Evolutionary conservation across 2,113 vertebrate species (phyloP).

Genomic region (Taurulus bubalis): DNA sequence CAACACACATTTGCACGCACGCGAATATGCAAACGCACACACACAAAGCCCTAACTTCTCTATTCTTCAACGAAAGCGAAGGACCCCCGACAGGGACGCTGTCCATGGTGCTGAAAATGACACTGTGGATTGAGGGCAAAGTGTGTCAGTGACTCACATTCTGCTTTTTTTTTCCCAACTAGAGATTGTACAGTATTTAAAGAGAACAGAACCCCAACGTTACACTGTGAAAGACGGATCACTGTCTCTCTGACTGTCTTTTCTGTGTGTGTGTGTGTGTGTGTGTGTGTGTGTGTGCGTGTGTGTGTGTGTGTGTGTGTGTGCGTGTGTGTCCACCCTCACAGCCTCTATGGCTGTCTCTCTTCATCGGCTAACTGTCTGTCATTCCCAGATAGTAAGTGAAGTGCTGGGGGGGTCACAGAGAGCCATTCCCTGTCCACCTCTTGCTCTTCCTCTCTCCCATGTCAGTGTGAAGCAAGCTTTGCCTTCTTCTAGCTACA

Average conservation of each 20-base stretch:
- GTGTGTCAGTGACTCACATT: background rate
- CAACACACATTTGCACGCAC: background rate
- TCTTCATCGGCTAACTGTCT: background rate
- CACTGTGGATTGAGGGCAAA: background rate
- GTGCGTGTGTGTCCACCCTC: background rate
- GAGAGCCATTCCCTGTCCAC: constrained; percentile 30
- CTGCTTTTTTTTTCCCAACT: background rate
- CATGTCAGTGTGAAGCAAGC: constrained; percentile 55
- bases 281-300: too few relatives aligned
- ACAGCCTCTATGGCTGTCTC: constrained; percentile 3
- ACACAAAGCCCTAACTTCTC: background rate
- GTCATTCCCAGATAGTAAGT: constrained; percentile 10
- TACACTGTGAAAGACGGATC: background rate
- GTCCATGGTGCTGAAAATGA: constrained; percentile 28
- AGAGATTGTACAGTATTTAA: background rate
- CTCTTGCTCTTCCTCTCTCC: constrained; percentile 18
- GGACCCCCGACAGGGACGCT: background rate
- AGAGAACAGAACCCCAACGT: background rate
- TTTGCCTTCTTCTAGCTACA: constrained; percentile 24
- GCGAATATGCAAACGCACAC: constrained; percentile 8
- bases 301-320: too few relatives aligned
- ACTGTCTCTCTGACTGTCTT: constrained; percentile 8
- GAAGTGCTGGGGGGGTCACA: background rate
- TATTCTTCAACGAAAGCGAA: background rate
- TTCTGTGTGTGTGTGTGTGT: too few relatives aligned